Base-by-base conservation (phyloP, 1,140 invertebrate genomes). In the Ptiloglossa arizonensis region DNA sequence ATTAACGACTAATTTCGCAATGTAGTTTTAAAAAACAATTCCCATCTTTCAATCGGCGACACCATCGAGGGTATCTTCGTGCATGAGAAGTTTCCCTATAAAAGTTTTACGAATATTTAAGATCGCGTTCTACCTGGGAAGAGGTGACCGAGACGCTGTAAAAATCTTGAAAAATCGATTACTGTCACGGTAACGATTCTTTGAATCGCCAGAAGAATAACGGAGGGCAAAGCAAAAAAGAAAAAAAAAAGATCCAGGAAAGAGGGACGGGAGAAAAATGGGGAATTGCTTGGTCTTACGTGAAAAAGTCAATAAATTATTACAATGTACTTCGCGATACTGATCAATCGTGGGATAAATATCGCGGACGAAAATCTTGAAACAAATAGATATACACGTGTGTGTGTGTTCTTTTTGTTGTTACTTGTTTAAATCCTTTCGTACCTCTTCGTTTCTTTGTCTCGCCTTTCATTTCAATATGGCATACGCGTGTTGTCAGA, bases 271-370 rank as follows among this genome's bases (percentile, higher is more conserved):
- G 32, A 27, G 63, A 46, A 70, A 38, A 70, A 73, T 54, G 56
- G 71, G 69, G 29, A 80, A 54, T 72, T 32, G 38, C 79, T 66
- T 76, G 73, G 64, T 79, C 71, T 50, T 64, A 80, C 71, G 38
- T 72, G 54, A 62, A 83, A 86, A 79, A 57, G 67, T 70, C 56
- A 66, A 83, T 82, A 87, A 86, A 78, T 75, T 77, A 85, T 80
- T 80, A 87, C 50, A 78, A 72, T 27, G 63, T 69, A 77, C 5
- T 56, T 70, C 62, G 79, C 79, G 63, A 83, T 81, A 52, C 38
- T 46, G 50, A 81, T 72, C 54, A 59, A 73, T 54, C 79, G 27
- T 72, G 71, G 62, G 74, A 83, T 77, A 83, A 81, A 81, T 78
- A 73, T 24, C 69, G 68, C 50, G 73, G 73, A 68, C 57, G 54